phyloP scores from a whole-genome alignment of 2,888 invertebrate species.

The Spodoptera picta region DNA sequence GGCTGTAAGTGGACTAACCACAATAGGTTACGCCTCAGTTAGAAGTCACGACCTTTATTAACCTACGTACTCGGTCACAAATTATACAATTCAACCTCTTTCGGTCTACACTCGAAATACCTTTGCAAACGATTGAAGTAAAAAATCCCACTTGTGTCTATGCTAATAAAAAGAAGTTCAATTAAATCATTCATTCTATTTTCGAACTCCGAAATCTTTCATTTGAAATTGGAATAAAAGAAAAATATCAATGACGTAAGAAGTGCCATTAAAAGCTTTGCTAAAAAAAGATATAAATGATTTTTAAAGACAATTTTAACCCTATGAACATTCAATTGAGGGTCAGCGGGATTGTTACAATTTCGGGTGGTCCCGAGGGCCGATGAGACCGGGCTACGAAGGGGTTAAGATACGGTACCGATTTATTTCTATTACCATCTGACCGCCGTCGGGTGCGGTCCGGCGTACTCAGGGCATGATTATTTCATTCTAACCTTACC shows the following conservation, averaged over 20 bases:
- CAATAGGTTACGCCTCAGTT: constrained; percentile 28
- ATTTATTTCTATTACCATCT: constrained; percentile 61
- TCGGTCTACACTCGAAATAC: constrained; percentile 16
- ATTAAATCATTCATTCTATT: constrained; percentile 15
- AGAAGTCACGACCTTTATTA: constrained; percentile 40
- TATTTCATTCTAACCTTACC: constrained; percentile 29
- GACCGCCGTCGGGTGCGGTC: constrained; percentile 43
- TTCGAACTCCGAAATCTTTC: constrained; percentile 1
- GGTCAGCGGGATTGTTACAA: constrained; percentile 58
- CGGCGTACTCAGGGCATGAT: constrained; percentile 38
- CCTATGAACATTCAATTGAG: constrained; percentile 71
- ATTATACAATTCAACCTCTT: constrained; percentile 22
- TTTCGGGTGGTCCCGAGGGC: constrained; percentile 50
- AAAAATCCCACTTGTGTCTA: constrained; percentile 8
- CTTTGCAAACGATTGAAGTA: constrained; percentile 1
- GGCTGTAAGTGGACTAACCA: constrained; percentile 25
- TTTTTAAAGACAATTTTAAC: constrained; percentile 59
- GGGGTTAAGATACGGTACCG: constrained; percentile 56
- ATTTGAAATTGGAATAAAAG: not conserved
- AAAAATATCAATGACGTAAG: not conserved
- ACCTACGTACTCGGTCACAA: constrained; percentile 7
- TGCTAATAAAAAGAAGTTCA: not conserved
- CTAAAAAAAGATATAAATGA: constrained; percentile 33
- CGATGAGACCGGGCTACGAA: constrained; percentile 46
- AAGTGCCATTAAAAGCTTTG: constrained; percentile 16